Evolutionary conservation across 2,113 vertebrate species (phyloP).

Genomic region (Burhinus oedicnemus): DNA sequence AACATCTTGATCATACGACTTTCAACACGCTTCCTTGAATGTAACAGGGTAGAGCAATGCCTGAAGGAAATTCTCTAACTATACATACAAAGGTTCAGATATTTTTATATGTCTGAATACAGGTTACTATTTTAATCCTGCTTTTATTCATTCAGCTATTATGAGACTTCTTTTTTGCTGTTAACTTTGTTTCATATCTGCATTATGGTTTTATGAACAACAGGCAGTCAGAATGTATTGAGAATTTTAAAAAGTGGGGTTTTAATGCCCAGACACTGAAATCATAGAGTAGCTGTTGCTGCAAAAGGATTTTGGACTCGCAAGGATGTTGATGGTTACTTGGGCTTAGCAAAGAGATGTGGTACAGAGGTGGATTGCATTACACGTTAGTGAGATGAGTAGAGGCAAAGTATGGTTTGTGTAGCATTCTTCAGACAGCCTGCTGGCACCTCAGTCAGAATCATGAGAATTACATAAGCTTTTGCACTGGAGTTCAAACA

Average conservation of each 20-base stretch:
- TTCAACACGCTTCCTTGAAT: background rate
- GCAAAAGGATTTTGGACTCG: background rate
- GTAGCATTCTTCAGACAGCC: background rate
- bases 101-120: background rate
- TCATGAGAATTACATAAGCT: background rate
- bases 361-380: background rate
- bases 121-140: background rate
- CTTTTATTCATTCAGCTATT: background rate
- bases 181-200: background rate
- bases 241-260: background rate
- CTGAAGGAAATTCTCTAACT: background rate
- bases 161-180: background rate
- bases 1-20: background rate
- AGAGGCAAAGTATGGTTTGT: background rate
- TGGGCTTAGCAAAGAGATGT: background rate
- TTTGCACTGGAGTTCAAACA: background rate
- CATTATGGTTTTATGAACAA: background rate
- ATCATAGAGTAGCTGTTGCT: background rate
- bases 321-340: background rate
- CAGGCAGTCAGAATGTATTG: background rate
- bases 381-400: background rate
- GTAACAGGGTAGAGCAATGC: background rate
- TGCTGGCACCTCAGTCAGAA: background rate
- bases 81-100: background rate
- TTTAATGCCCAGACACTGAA: background rate